phyloP scores from a whole-genome alignment of 2,113 vertebrate species.

The Thymallus thymallus region DNA sequence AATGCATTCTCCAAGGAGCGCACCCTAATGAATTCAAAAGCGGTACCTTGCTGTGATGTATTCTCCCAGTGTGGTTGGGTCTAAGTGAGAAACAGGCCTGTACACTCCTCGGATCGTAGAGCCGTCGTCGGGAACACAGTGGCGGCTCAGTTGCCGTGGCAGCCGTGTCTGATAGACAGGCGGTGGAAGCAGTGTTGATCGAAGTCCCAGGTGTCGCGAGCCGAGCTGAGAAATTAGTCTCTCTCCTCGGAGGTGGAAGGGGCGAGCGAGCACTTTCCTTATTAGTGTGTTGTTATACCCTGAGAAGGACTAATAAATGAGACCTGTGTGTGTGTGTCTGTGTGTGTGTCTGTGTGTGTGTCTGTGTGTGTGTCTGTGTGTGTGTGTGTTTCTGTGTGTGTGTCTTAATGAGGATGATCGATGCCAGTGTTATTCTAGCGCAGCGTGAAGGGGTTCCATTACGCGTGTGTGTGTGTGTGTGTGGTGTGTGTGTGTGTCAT shows the following conservation, averaged over 20 bases:
- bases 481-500: not conserved
- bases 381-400: not conserved
- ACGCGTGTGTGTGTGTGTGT: not conserved
- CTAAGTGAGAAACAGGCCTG: not conserved
- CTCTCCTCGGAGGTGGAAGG: constrained; percentile 6
- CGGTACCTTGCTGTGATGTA: constrained; percentile 23
- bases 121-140: not conserved
- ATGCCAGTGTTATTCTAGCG: too few species aligned
- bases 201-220: constrained; percentile 33
- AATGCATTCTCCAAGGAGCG: constrained; percentile 30
- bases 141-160: constrained; percentile 4
- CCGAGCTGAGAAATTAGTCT: constrained; percentile 22
- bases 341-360: not conserved
- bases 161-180: constrained; percentile 1
- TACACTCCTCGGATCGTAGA: not conserved
- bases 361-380: not conserved
- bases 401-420: not conserved
- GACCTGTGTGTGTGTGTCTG: not conserved
- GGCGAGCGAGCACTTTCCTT: constrained; percentile 5
- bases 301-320: not conserved
- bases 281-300: constrained; percentile 10
- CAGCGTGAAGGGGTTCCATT: too few species aligned
- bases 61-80: not conserved
- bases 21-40: constrained; percentile 45
- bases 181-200: constrained; percentile 34